Conservation (phyloP, 1,140 invertebrate genomes). For the Scylla paramamosain region DNA sequence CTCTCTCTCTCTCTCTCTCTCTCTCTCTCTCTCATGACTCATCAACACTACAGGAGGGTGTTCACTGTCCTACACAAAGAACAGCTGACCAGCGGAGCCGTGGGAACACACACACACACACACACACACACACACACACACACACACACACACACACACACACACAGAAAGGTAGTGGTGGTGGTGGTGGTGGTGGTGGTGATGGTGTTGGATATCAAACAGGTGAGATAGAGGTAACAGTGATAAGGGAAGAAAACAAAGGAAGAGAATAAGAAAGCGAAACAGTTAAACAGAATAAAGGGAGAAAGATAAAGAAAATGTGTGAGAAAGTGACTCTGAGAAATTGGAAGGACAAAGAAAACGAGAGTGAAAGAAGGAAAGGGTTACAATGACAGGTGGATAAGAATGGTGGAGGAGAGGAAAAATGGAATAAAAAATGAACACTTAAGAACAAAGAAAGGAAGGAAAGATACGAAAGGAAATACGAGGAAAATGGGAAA, state of each 20-base stretch:
- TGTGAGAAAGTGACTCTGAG: background rate
- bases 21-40: slow-evolving; percentile 12
- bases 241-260: no score
- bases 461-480: no score
- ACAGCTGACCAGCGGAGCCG: background rate
- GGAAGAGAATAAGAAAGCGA: background rate
- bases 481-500: no score
- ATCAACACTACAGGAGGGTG: background rate
- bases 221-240: no score
- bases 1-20: background rate
- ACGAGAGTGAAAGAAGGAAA: background rate
- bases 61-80: background rate
- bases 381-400: background rate
- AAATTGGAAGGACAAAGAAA: background rate
- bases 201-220: no score
- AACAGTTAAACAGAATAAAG: background rate
- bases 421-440: background rate
- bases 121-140: background rate
- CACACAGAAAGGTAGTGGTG: no score
- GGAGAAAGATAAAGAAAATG: background rate
- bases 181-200: no score
- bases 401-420: background rate
- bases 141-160: no score
- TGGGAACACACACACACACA: background rate
- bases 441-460: no score